Evolutionary conservation across 2,113 vertebrate species (phyloP), one percentile per base, ranked within the genome.

Genomic region (Struthidea cinerea): DNA sequence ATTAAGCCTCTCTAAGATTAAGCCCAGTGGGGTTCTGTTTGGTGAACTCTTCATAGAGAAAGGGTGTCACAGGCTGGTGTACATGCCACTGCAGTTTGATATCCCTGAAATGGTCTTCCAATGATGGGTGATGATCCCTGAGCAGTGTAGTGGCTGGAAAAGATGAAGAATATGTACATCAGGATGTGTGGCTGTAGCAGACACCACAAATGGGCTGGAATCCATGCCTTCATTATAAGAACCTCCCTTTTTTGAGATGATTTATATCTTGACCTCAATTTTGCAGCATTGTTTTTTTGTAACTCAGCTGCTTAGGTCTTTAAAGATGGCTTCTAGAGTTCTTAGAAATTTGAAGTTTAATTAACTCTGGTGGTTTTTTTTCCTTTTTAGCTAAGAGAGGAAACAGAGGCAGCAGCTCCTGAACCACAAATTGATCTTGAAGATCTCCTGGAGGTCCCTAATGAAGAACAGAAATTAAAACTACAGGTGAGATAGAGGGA

Each of bases 341-440:
- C 37, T 46, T 50, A 37, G 10, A 67, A 41, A 6, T 70, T n/a
- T 84, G 41, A 82, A 82, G 15, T n/a, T 63, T 91, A 78, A 89
- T 61, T 87, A 94, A 82, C 30, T 47, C 23, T 80, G 27, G 19
- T 11, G 44, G 2, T 47, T 8, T 19, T 49, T 69, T 49, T 85
- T 53, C 7, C 16, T 35, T 90, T 96, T 75, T 83, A 97, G 96
- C 83, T 97, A 85, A 92, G 89, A 67, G 94, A 97, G 16, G 92
- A 93, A 96, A 78, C 96, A 24, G 98, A 98, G 97, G 83, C 98
- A 98, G 88, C 98, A 98, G 49, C 97, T 76, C 98, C 98, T 15
- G 99, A 99, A 95, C 97, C 98, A 81, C 99, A 99, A 96, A 99
- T 99, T 71, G 99, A 99, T 96, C 99, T 99, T 94, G 99, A 99